Evolutionary conservation across 2,113 vertebrate species (phyloP), one percentile per base, ranked within the genome.

Genomic region (Ceratotherium simum): DNA sequence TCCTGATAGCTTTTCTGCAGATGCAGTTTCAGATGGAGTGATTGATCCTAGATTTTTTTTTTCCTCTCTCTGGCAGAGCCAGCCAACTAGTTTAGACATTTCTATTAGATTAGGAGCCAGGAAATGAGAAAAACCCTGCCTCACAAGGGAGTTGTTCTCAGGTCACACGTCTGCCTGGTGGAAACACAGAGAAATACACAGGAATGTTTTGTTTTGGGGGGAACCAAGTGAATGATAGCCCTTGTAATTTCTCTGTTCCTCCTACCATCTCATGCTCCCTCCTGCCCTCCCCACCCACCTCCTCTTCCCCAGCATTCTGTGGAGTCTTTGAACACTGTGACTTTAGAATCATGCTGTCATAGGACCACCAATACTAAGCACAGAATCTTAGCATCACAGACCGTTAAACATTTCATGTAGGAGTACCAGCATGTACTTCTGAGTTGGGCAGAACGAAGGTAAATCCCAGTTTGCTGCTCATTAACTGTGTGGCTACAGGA

Each of bases 71-170:
- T 90, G 65, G 82, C 96, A 94, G 90, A 95, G 92, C 95, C 87
- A 73, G 92, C 76, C 86, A 94, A 85, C 79, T 90, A 80, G 84
- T 85, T 97, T 86, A 97, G 97, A 97, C 96, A 91, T 95, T 96
- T 97, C 92, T 97, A 98, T 98, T 98, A 98, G 94, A 96, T 98
- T 97, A 97, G 75, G 60, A 96, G 76, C 67, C 88, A 96, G 98
- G 97, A 98, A 97, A 98, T 97, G 76, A 98, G 96, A 97, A 97
- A 90, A 98, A 86, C 39, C 80, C 91, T 97, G 94, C 90, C 56
- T 94, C 90, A n/a, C 76, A n/a, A 88, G 95, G 88, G 97, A 96
- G 72, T 42, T 72, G 54, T 76, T 83, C 33, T 56, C 33, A 39
- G 73, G 94, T 67, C 97, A 94, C 75, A 56, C 23, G 94, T 31